Evolutionary conservation across 2,888 invertebrate species (phyloP).

Genomic region (Pandemis cinnamomeana): DNA sequence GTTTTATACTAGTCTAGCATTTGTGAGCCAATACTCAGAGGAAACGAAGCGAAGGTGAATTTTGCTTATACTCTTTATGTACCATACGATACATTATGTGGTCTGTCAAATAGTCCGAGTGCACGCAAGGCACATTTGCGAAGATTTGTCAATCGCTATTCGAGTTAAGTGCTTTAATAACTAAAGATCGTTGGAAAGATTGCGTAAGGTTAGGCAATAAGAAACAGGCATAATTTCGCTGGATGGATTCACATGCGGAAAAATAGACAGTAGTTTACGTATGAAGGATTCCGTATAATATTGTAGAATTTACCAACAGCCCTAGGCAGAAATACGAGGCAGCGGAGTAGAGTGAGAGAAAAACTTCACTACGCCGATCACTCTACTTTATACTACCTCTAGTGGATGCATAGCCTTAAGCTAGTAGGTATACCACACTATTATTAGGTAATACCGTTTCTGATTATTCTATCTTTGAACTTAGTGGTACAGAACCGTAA

Average conservation of each 20-base stretch:
- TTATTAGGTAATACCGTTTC: too few species aligned
- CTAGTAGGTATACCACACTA: too few species aligned
- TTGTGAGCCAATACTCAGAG: too few species aligned
- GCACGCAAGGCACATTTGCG: not conserved
- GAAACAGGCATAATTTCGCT: not conserved
- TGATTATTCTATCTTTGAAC: too few species aligned
- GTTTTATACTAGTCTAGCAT: too few species aligned
- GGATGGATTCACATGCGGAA: not conserved
- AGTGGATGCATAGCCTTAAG: too few species aligned
- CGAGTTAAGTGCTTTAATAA: not conserved
- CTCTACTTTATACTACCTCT: too few species aligned
- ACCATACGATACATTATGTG: not conserved
- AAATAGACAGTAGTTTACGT: not conserved
- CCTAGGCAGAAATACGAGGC: not conserved
- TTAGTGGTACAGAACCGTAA: too few species aligned
- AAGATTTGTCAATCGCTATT: constrained; percentile 2
- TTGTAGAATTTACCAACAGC: not conserved
- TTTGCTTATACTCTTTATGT: too few species aligned
- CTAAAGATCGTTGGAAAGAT: not conserved
- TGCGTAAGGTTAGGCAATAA: not conserved
- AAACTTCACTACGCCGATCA: too few species aligned
- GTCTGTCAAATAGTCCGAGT: not conserved
- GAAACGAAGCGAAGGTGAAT: too few species aligned
- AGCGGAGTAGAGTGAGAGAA: too few species aligned
- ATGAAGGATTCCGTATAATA: not conserved